A percentile compares a stretch with the other conserved stretches of the same genome.
phyloP scores from a whole-genome alignment of 1,140 invertebrate species.

The Drosophila pseudoobscura region DNA sequence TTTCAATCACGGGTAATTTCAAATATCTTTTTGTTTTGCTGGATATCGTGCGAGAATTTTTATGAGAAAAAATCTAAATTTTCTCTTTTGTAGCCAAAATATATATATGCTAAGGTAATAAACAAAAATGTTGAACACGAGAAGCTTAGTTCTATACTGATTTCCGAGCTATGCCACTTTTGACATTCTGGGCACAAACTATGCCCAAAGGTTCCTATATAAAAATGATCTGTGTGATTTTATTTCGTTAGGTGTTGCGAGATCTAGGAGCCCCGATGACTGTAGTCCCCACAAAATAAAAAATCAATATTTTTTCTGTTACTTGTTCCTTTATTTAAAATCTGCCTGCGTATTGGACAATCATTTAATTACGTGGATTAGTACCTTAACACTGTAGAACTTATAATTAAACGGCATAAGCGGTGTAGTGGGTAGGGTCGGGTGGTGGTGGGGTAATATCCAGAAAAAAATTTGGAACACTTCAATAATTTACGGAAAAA shows the following conservation, averaged over 20 bases:
- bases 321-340: background rate
- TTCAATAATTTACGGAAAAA: too few species aligned
- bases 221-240: background rate
- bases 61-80: background rate
- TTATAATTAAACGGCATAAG: too few species aligned
- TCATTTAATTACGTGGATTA: too few species aligned
- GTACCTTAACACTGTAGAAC: too few species aligned
- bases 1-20: too few species aligned
- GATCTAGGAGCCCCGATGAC: too few species aligned
- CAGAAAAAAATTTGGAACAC: too few species aligned
- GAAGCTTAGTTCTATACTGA: conserved; percentile 16
- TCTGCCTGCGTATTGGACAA: too few species aligned
- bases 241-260: too few species aligned
- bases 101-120: background rate
- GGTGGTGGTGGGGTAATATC: too few species aligned
- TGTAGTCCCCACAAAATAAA: background rate
- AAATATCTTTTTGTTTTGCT: too few species aligned
- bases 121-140: background rate
- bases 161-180: background rate
- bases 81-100: conserved; percentile 10
- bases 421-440: too few species aligned
- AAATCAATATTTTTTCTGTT: background rate
- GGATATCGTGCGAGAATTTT: background rate
- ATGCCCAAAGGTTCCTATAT: conserved; percentile 6
- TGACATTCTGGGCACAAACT: conserved; percentile 1